Evolutionary conservation across 2,888 invertebrate species (phyloP), one percentile per base, ranked within the genome.

Genomic region (Drosophila lutescens): DNA sequence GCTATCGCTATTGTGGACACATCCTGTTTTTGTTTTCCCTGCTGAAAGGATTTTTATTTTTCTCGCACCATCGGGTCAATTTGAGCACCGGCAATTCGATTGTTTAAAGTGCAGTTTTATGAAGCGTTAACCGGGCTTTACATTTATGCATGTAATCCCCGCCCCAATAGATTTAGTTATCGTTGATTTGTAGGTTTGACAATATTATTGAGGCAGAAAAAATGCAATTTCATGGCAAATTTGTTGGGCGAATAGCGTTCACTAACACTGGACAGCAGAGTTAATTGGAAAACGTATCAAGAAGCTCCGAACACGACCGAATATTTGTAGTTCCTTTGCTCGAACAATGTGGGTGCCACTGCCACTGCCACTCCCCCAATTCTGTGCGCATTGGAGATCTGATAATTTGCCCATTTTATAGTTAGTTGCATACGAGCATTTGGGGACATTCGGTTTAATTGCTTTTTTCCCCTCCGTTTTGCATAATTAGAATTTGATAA

Each of bases 401-500:
- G 68, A 85, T 76, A 79, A 73, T 80, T 76, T 73, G 69, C 51
- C 47, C 60, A 77, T 62, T 78, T 71, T 70, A 43, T 65, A 44
- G 66, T 51, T 57, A 43, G 23, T 17, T 50, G 41, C 38, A 47
- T 53, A 13, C 40, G 32, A 69, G 43, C 51, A 60, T 63, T 54
- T 62, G 34, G 40, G 72, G 77, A 61, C 61, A 73, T 75, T 79
- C 73, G 70, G 65, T 78, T 78, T 82, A 90, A 89, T 89, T 88
- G 82, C 77, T 82, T 88, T 88, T 86, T 81, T 81, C 59, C 61
- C 69, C 68, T 74, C 66, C 76, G 80, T 81, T 71, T 86, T 88
- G 83, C 80, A 85, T 85, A 89, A 89, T 85, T 83, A 79, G 79
- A 77, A 77, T 79, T 80, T 76, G 75, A 83, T 82, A 79, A 81